Conservation (phyloP, 2,797 vertebrate species). For the Diglossa cyanea region DNA sequence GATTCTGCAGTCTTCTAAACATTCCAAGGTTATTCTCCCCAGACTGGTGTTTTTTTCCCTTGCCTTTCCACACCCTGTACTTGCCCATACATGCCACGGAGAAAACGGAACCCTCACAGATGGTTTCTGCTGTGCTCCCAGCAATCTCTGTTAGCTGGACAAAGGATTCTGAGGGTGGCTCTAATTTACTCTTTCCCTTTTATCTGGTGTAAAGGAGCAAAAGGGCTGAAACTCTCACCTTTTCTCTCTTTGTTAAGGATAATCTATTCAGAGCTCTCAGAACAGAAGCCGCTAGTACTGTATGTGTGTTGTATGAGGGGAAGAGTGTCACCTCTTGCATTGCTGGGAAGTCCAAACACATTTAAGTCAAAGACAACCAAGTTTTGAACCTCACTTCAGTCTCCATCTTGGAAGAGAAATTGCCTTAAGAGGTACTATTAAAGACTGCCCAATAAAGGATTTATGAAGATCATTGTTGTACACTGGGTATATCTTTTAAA, state of each 20-base stretch:
- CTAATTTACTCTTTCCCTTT: not conserved
- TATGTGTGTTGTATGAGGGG: accelerated
- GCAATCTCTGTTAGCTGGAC: not conserved
- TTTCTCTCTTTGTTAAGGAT: not conserved
- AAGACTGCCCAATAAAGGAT: not conserved
- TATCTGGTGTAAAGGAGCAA: not conserved
- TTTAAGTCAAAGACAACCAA: not conserved
- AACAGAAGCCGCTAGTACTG: not conserved
- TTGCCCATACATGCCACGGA: not conserved
- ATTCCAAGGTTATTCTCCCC: not conserved
- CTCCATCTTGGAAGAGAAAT: not conserved
- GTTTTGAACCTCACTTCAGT: not conserved
- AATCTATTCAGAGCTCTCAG: not conserved
- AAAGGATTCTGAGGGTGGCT: not conserved
- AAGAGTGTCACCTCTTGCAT: not conserved
- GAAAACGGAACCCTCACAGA: not conserved
- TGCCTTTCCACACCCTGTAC: not conserved
- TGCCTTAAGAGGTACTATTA: not conserved
- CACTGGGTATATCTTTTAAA: not conserved
- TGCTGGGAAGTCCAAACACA: not conserved
- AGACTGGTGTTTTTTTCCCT: not conserved
- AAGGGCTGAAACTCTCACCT: not conserved
- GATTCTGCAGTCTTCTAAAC: not conserved
- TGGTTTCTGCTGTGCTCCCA: not conserved
- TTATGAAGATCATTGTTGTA: not conserved